Conservation (phyloP, 2,797 vertebrate species). For the Calcarius lapponicus region DNA sequence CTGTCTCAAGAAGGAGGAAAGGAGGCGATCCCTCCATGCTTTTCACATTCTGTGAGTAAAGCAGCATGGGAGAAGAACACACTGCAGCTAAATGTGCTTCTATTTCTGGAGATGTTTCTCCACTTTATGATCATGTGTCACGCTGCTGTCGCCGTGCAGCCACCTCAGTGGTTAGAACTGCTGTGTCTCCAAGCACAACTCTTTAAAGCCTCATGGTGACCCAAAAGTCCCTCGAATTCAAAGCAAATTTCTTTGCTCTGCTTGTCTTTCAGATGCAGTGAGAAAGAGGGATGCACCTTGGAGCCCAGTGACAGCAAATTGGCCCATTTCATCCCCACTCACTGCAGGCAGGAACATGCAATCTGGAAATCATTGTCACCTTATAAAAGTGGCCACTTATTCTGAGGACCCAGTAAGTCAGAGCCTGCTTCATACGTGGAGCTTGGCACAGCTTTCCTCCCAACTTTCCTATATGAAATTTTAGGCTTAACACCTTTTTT, state of each 20-base stretch:
- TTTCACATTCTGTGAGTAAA: not conserved
- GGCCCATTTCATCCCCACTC: not conserved
- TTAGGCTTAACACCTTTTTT: conserved; percentile 43
- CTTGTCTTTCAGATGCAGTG: not conserved
- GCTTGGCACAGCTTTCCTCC: conserved; percentile 13
- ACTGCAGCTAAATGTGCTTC: not conserved
- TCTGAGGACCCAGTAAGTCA: not conserved
- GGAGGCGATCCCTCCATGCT: not conserved
- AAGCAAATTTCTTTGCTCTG: not conserved
- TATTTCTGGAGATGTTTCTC: not conserved
- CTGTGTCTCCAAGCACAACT: not conserved
- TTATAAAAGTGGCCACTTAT: not conserved
- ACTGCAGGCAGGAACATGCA: not conserved
- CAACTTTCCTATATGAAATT: conserved; percentile 19
- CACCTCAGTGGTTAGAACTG: not conserved
- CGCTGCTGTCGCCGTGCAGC: not conserved
- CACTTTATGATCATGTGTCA: not conserved
- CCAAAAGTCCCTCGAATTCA: not conserved
- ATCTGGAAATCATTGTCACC: not conserved
- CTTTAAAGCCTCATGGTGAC: not conserved
- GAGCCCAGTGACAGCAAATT: not conserved
- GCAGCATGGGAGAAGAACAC: not conserved
- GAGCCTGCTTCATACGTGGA: not conserved
- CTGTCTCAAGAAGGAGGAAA: not conserved
- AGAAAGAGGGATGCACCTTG: not conserved